A percentile compares a stretch with the other conserved stretches of the same genome.
Evolutionary conservation across 2,888 invertebrate species (phyloP).

Genomic region (Spisula subtruncata): DNA sequence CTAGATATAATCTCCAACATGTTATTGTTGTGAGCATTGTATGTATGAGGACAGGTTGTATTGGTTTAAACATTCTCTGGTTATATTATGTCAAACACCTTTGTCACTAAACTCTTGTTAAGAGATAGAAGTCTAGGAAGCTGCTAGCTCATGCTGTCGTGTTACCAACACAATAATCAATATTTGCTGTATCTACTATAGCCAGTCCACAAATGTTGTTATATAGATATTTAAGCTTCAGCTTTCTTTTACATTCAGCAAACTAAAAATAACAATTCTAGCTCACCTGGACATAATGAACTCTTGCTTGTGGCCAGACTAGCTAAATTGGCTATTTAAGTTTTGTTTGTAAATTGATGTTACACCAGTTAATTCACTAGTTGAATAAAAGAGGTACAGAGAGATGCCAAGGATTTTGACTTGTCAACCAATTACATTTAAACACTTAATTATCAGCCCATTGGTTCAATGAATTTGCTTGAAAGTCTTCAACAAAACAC

Average conservation of each 20-base stretch:
- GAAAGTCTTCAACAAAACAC: no score
- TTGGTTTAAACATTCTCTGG: not conserved
- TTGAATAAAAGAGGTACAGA: no score
- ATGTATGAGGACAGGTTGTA: not conserved
- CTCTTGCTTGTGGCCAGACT: no score
- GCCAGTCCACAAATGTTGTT: not conserved
- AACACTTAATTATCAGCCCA: no score
- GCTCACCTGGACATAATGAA: no score
- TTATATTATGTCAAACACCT: constrained; percentile 15
- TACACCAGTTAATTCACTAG: no score
- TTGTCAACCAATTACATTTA: no score
- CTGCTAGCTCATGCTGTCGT: not conserved
- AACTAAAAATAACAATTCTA: not conserved
- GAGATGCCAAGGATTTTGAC: no score
- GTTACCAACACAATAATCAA: constrained; percentile 23
- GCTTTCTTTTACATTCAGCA: constrained; percentile 17
- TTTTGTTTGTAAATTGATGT: no score
- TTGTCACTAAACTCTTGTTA: constrained; percentile 28
- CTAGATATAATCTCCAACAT: no score
- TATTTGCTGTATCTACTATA: not conserved
- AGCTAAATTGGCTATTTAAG: no score
- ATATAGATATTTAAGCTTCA: constrained; percentile 20
- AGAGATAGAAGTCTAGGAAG: constrained; percentile 6
- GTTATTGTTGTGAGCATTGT: not conserved
- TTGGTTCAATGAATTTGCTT: no score